phyloP scores from a whole-genome alignment of 2,113 vertebrate genomes.

The Piaya cayana region DNA sequence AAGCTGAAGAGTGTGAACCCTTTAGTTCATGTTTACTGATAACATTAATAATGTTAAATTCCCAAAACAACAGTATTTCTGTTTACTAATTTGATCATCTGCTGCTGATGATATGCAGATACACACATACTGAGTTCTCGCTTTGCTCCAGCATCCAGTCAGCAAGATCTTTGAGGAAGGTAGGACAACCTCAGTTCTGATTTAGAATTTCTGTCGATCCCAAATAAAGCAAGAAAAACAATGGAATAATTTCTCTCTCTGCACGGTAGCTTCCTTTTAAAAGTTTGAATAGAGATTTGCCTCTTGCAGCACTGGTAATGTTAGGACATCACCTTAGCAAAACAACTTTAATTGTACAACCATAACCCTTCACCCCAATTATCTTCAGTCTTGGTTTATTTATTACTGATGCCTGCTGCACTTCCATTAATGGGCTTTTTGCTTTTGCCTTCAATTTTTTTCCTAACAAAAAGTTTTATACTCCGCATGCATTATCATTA shows the following conservation, averaged over 20 bases:
- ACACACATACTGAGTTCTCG: not conserved
- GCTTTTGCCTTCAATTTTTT: not conserved
- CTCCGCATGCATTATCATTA: not conserved
- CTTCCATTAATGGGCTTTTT: not conserved
- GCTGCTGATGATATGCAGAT: not conserved
- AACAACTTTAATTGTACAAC: slow-evolving; percentile 39
- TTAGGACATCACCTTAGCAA: slow-evolving; percentile 5
- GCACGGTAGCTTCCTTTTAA: not conserved
- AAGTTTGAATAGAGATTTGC: not conserved
- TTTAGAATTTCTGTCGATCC: not conserved
- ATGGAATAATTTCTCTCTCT: not conserved
- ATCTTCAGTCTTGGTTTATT: slow-evolving; percentile 34
- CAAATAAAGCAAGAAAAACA: not conserved
- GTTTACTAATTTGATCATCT: not conserved
- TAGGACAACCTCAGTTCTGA: not conserved
- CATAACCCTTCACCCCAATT: slow-evolving; percentile 55
- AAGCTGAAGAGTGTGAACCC: not conserved
- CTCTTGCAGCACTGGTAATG: not conserved
- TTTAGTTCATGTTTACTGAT: not conserved
- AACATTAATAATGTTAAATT: not conserved
- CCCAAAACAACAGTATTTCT: not conserved
- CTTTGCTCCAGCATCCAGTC: not conserved
- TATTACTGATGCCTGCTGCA: slow-evolving; percentile 6
- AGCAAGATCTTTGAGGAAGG: not conserved
- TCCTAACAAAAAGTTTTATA: not conserved